Percentiles rank a stretch among this genome's conserved stretches.
phyloP scores from a whole-genome alignment of 2,888 invertebrate species.

The Megastigmus dorsalis region DNA sequence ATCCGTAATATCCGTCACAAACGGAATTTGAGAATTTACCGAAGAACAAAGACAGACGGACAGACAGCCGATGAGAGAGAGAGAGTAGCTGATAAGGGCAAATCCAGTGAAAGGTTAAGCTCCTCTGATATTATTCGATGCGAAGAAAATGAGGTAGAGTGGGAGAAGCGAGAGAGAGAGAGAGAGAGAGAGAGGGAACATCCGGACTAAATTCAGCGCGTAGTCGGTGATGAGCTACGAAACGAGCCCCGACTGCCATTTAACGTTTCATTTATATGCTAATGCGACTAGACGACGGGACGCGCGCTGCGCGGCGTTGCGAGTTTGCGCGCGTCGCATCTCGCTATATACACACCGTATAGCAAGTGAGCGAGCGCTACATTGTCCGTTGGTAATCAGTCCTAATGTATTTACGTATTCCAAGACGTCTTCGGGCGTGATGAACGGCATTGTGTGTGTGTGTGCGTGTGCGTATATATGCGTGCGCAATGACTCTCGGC shows the following conservation, averaged over 20 bases:
- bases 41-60: not conserved
- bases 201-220: not conserved
- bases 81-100: not conserved
- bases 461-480: not conserved
- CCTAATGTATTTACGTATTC: conserved; percentile 45
- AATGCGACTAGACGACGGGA: conserved; percentile 39
- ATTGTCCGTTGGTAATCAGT: conserved; percentile 45
- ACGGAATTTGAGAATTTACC: too few relatives aligned
- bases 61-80: too few relatives aligned
- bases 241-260: conserved; percentile 18
- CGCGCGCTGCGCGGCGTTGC: too few relatives aligned
- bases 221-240: conserved; percentile 21
- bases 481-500: too few relatives aligned
- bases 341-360: too few relatives aligned
- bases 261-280: conserved; percentile 57
- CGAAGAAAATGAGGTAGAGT: not conserved
- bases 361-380: conserved; percentile 2
- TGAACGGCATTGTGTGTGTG: conserved; percentile 28
- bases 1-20: too few relatives aligned
- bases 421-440: conserved; percentile 43
- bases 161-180: not conserved
- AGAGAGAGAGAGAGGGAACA: not conserved
- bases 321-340: not conserved
- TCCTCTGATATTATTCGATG: conserved; percentile 14
- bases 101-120: too few relatives aligned